Base-by-base conservation (phyloP, 1,140 invertebrate species). In the Branchinecta lynchi region DNA sequence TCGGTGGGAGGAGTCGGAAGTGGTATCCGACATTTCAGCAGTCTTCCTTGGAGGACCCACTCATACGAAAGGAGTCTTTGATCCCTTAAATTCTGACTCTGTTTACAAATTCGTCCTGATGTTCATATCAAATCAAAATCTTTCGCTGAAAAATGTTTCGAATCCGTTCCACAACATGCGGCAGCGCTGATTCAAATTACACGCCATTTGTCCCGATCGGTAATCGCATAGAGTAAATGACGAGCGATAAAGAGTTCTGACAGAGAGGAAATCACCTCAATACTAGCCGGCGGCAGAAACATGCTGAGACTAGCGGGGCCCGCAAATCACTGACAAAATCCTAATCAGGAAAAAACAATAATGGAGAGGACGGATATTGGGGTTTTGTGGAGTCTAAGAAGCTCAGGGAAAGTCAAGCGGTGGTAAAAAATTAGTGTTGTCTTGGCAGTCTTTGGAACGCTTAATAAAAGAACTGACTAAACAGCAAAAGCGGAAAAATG, bases 321-420 rank as follows among this genome's bases (percentile, higher is more conserved):
- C 51, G 51, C 51, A 60, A 60, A 60, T 60, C 51, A 60, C 51
- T 60, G 51, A 60, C 51, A 60, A 60, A 60, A 60, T 60, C 51
- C 51, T 60, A 60, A 60, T 60, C 51, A 60, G 51, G 51, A 60
- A 60, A 60, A 60, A 60, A 12, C 12, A 60, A 15, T 15, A 60
- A 15, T 15, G 6, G 17, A 20, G 17, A 20, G 17, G 6, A 60
- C 51, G 51, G 51, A 60, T 60, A 60, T 60, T 60, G 51, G 51
- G n/a, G 51, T 60, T 60, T 32, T 32, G 32, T 32, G 32, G 32
- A 32, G 32, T 32, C 32, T 32, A 32, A 3, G 32, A 32, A 32
- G 32, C 32, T 32, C 32, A 32, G 32, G 32, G 32, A 32, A 32
- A 32, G 32, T 32, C 32, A 32, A 32, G 32, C 32, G 32, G 32